Conservation (phyloP, 1,140 invertebrate genomes). For the Hyles vespertilio region DNA sequence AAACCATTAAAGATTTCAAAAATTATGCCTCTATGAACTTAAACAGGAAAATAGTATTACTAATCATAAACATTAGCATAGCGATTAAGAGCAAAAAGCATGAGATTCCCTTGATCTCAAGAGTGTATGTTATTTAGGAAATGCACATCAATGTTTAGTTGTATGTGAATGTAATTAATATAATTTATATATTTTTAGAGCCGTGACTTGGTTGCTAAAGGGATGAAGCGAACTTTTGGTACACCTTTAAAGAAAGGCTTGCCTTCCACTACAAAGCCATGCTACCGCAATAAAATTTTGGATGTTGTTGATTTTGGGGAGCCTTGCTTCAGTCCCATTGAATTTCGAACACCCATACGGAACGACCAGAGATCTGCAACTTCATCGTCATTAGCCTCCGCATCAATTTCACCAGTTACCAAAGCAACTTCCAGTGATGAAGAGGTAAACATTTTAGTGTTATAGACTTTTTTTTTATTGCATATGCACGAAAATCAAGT, state of each 20-base stretch:
- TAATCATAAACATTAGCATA: too few species aligned
- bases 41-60: too few species aligned
- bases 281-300: slow-evolving; percentile 56
- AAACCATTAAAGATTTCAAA: too few species aligned
- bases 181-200: slow-evolving; percentile 31
- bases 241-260: slow-evolving; percentile 44
- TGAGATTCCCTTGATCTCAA: too few species aligned
- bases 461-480: too few species aligned
- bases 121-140: neutral
- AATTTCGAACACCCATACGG: slow-evolving; percentile 45
- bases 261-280: slow-evolving; percentile 28
- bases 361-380: slow-evolving; percentile 30
- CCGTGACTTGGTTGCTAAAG: slow-evolving; percentile 45
- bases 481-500: too few species aligned
- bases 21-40: too few species aligned
- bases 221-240: slow-evolving; percentile 63
- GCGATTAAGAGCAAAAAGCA: too few species aligned
- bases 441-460: slow-evolving; percentile 29
- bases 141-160: neutral
- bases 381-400: slow-evolving; percentile 48
- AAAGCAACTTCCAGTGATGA: slow-evolving; percentile 53
- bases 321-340: slow-evolving; percentile 56
- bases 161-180: too few species aligned
- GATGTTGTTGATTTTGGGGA: slow-evolving; percentile 55
- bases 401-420: slow-evolving; percentile 52